Base-by-base conservation (phyloP, 2,797 vertebrate species). In the Sebastolobus altivelis region DNA sequence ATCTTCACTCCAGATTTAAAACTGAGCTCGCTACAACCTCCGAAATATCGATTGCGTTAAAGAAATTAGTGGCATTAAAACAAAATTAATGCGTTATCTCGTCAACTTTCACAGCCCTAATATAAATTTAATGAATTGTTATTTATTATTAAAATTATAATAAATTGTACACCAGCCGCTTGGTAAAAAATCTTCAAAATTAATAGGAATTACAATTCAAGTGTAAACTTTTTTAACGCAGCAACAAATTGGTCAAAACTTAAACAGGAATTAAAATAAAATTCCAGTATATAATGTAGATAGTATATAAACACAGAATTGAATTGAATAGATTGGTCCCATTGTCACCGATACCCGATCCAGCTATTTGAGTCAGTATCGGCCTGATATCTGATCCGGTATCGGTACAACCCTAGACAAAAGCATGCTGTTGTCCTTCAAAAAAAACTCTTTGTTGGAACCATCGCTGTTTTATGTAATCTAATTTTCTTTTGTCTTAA, bases 401-500 rank as follows among this genome's bases (percentile, higher is more conserved):
- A 52, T 0, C 20, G 46, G 46, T n/a, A n/a, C 46, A 52, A n/a
- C 18, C 18, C 8, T 9, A n/a, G 20, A n/a, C 4, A 52, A 52
- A 52, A 52, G 8, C 5, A 70, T 61, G 2, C 31, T 55, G 6
- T 16, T 55, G 27, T 59, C 38, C 22, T 20, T 43, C 58, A 61
- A 27, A 38, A 58, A 65, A 25, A 56, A 8, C 40, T 22, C 33
- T 77, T 71, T 76, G 46, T 66, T 65, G 10, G 18, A 67, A 35
- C 20, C 20, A 60, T 38, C 37, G 18, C 22, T 72, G 25, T 60
- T 66, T 75, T 11, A 58, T 38, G 27, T 25, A 62, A 73, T 79
- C 35, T 29, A 22, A 77, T 82, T 79, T 72, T 20, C n/a, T 59
- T 56, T 54, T 20, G 49, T 80, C 11, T 52, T 54, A 54, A 22